Conservation (phyloP, 2,113 vertebrate species). For the Colistium nudipinnis region DNA sequence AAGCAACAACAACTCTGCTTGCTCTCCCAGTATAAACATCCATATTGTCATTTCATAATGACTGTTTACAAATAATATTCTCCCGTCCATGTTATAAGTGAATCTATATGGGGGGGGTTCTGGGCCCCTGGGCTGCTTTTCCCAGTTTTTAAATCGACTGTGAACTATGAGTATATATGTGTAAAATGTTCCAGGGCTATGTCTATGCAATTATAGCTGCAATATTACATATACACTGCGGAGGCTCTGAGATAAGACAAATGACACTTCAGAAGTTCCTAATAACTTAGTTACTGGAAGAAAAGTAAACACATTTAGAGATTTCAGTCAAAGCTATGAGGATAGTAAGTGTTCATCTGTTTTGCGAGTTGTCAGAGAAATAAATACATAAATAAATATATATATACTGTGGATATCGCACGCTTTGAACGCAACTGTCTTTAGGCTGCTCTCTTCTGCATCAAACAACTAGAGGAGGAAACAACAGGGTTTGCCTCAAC, state of each 20-base stretch:
- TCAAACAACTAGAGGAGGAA: no score
- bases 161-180: background rate
- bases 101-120: background rate
- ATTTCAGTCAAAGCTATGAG: no score
- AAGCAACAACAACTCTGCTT: no score
- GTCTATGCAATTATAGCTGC: background rate
- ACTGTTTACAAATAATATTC: no score
- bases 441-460: no score
- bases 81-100: background rate
- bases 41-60: no score
- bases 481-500: no score
- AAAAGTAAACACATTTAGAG: background rate
- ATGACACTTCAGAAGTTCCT: constrained; percentile 1
- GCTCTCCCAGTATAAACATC: no score
- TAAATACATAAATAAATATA: background rate
- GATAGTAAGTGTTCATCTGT: constrained; percentile 5
- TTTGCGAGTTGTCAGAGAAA: constrained; percentile 20
- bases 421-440: no score
- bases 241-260: background rate
- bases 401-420: no score
- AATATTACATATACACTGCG: background rate
- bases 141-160: background rate
- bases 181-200: background rate
- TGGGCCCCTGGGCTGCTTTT: background rate
- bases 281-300: background rate